Evolutionary conservation across 2,888 invertebrate genomes (phyloP), one percentile per base, ranked within the genome.

Genomic region (Latrodectus elegans): DNA sequence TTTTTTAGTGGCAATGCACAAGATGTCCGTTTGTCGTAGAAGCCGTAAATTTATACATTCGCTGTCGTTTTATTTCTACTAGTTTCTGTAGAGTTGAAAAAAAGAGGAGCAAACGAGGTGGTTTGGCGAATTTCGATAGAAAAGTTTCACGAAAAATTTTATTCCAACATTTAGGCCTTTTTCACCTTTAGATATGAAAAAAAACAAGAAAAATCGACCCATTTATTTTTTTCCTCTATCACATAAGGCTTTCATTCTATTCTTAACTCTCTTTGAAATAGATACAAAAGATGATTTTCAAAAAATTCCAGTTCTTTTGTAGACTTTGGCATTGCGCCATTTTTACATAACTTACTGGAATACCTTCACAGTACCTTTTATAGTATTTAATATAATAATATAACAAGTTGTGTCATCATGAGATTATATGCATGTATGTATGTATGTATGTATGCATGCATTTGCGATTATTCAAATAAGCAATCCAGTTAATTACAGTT

Each of bases 41-140:
- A 67, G 74, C 81, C 68, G 73, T 81, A 81, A 81, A 81, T 81
- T 81, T 81, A 81, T 81, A 81, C 81, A 81, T 81, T 81, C 73
- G 81, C 67, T 52, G 81, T 22, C 74, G 52, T 73, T 81, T 81
- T 73, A 53, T 74, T 81, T 81, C 74, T 65, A 53, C 53, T 55
- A n/a, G 78, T 70, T 70, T 78, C 67, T 22, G 22, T 22, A 53
- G 9, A 53, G 60, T 15, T 38, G 67, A 51, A 73, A 67, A 67
- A 60, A 60, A 38, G 6, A 38, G 38, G 1, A 38, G 38, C 38
- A 65, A 80, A 78, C 80, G 72, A 80, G 72, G 72, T 64, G 72
- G 60, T 71, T 72, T 60, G 65, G 80, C 64, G 72, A 80, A 38
- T 38, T 81, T 74, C 74, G 53, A 81, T 81, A 67, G 73, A 81